A percentile compares a stretch with the other conserved stretches of the same genome.
These are phyloP conservation scores for Ornithoptera priamus DNA, from an alignment of 2,888 invertebrate species.

Conservation along the genomic window DNA sequence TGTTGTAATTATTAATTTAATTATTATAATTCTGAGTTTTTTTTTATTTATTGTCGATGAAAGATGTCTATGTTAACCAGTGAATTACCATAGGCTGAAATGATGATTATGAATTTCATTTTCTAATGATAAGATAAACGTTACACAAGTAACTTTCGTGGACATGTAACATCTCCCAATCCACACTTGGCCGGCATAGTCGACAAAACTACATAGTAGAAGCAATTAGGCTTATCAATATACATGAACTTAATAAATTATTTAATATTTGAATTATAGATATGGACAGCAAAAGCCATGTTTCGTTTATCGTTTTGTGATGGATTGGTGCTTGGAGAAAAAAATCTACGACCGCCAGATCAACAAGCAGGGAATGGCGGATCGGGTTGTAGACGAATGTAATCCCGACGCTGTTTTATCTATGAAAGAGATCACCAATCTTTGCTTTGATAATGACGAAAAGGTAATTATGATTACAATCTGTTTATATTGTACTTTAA, in stretches of 20 bases:
- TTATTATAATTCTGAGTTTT: no score
- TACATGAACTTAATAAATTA: neutral
- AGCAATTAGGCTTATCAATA: no score
- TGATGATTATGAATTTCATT: no score
- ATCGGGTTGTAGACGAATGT: slow-evolving; percentile 98
- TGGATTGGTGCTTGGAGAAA: slow-evolving; percentile 97
- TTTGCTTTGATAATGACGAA: slow-evolving; percentile 94
- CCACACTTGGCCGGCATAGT: no score
- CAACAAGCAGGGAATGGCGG: slow-evolving; percentile 98
- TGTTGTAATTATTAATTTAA: no score
- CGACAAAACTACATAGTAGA: no score
- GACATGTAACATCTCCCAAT: no score
- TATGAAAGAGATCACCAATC: slow-evolving; percentile 92
- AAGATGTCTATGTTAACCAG: no score
- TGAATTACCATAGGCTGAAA: no score
- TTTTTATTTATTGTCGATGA: no score
- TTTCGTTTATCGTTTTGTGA: slow-evolving; percentile 97
- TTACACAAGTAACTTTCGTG: no score
- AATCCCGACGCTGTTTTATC: slow-evolving; percentile 97
- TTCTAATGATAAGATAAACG: no score
- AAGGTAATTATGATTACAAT: slow-evolving; percentile 46
- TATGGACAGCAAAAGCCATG: slow-evolving; percentile 97
- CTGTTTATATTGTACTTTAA: neutral
- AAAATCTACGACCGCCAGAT: slow-evolving; percentile 99
- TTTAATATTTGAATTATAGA: slow-evolving; percentile 52